Percentiles rank a stretch among this genome's conserved stretches.
Evolutionary conservation across 53 echinoderm and acorn worm genomes (phyloP).

Genomic region (Stichopus horrens): DNA sequence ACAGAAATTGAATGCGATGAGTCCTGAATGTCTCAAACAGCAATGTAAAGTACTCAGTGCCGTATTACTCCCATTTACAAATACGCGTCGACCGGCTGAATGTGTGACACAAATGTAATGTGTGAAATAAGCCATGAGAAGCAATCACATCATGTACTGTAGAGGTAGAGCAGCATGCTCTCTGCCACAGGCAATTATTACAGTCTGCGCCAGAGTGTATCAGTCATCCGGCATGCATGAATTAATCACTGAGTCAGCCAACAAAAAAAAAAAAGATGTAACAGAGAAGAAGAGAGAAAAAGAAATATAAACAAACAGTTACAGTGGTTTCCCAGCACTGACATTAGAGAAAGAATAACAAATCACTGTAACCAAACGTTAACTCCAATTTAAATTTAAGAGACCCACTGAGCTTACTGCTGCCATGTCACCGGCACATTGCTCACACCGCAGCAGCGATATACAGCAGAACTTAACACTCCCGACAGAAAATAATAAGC

Average conservation of each 20-base stretch:
- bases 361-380: background rate
- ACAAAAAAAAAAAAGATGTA: background rate
- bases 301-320: background rate
- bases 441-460: constrained; percentile 4
- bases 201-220: background rate
- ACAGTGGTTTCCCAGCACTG: background rate
- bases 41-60: no score
- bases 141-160: background rate
- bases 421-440: background rate
- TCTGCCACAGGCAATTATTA: background rate
- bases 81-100: no score
- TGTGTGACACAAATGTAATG: no score
- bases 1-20: no score
- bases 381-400: background rate
- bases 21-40: no score
- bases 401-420: background rate
- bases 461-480: constrained; percentile 6
- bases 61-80: no score
- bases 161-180: background rate
- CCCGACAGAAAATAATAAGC: constrained; percentile 35
- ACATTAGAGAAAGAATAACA: background rate
- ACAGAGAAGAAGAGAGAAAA: no score
- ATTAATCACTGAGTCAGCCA: background rate
- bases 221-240: background rate
- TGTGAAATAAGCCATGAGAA: no score